phyloP scores from a whole-genome alignment of 1,140 invertebrate genomes.

The Portunus trituberculatus region DNA sequence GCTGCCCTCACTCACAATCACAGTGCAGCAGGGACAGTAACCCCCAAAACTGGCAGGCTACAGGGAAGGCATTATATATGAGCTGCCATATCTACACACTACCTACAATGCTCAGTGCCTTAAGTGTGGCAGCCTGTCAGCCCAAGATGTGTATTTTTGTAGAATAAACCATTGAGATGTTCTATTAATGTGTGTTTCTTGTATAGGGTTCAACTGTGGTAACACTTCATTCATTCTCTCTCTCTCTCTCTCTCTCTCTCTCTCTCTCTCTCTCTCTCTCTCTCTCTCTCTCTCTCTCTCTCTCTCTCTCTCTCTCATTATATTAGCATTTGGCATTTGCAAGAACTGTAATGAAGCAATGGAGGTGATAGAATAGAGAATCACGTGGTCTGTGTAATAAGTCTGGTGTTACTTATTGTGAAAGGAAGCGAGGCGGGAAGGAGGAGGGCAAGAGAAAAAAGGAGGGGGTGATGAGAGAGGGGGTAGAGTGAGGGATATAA shows the following conservation, averaged over 20 bases:
- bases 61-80: background rate
- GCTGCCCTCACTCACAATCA: background rate
- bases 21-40: background rate
- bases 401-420: background rate
- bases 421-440: background rate
- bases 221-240: background rate
- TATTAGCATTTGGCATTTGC: background rate
- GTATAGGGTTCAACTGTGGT: background rate
- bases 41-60: background rate
- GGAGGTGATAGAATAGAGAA: background rate
- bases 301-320: background rate
- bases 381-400: background rate
- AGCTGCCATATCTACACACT: background rate
- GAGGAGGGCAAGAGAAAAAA: too few relatives aligned
- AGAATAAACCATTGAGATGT: background rate
- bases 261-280: background rate
- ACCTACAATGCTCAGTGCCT: background rate
- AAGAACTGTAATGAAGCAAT: background rate
- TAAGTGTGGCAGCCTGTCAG: background rate
- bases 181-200: background rate
- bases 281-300: background rate
- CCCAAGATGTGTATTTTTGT: background rate
- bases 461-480: too few relatives aligned
- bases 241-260: background rate
- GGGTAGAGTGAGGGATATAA: too few relatives aligned